Percentiles rank a stretch among this genome's conserved stretches.
These are phyloP conservation scores for Aphis craccivora DNA, from an alignment of 1,140 invertebrate species.

Conservation along the genomic window DNA sequence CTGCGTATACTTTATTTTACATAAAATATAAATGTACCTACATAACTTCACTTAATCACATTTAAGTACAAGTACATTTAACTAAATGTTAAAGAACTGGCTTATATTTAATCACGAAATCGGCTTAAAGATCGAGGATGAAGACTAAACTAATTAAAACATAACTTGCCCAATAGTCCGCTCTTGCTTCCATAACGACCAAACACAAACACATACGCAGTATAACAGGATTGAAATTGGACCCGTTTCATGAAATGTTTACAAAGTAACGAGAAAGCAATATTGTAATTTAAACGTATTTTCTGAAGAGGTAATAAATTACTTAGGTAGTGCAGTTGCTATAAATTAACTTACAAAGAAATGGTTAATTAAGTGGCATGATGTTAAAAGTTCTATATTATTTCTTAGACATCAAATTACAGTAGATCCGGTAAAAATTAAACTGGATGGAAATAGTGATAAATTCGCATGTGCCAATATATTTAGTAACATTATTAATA, in stretches of 20 bases:
- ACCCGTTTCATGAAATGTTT: background rate
- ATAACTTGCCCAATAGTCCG: background rate
- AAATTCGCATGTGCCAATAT: background rate
- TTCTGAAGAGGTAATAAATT: conserved; percentile 1
- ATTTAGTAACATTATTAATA: background rate
- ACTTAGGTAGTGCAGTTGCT: background rate
- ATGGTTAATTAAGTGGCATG: background rate
- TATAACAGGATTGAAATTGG: background rate
- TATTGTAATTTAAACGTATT: background rate
- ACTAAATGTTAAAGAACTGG: background rate
- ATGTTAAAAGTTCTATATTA: background rate
- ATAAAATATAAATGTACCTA: no score
- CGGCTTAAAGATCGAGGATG: background rate
- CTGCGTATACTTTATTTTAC: no score
- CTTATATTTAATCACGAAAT: conserved; percentile 19
- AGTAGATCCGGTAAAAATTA: background rate
- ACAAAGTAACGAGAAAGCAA: background rate
- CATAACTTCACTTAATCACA: background rate
- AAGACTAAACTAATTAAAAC: background rate
- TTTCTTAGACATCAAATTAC: background rate
- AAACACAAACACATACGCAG: background rate
- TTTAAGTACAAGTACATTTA: background rate
- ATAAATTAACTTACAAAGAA: conserved; percentile 33
- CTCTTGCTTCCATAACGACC: background rate
- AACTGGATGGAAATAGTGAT: background rate